These are phyloP conservation scores for Stenolophus ochropezus DNA, from an alignment of 2,888 invertebrate genomes.

Conservation along the genomic window DNA sequence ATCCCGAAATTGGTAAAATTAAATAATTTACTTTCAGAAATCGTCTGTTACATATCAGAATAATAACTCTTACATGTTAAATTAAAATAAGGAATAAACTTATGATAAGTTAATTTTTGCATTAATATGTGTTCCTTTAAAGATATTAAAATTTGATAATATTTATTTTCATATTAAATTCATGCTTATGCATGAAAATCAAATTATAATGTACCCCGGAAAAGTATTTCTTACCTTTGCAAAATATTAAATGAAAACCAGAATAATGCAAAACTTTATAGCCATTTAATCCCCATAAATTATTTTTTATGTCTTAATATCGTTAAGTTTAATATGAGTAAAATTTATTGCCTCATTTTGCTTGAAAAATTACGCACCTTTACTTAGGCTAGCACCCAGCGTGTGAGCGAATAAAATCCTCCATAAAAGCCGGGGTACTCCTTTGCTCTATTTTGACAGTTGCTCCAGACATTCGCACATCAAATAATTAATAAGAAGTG, in stretches of 20 bases:
- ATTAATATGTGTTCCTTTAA: too few species aligned
- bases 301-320: constrained; percentile 14
- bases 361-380: constrained; percentile 16
- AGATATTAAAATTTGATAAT: too few species aligned
- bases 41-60: too few species aligned
- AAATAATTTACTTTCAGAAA: too few species aligned
- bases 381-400: background rate
- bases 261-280: background rate
- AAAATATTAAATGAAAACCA: background rate
- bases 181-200: background rate
- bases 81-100: too few species aligned
- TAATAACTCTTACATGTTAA: too few species aligned
- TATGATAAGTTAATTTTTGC: too few species aligned
- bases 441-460: constrained; percentile 52
- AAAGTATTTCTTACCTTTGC: background rate
- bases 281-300: background rate
- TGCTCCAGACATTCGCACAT: constrained; percentile 29
- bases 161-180: too few species aligned
- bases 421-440: background rate
- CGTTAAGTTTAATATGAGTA: background rate
- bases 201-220: background rate
- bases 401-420: background rate
- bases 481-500: constrained; percentile 42
- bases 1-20: too few species aligned
- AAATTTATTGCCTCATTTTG: constrained; percentile 13